phyloP scores from a whole-genome alignment of 1,140 invertebrate genomes.

The Ostrea edulis region DNA sequence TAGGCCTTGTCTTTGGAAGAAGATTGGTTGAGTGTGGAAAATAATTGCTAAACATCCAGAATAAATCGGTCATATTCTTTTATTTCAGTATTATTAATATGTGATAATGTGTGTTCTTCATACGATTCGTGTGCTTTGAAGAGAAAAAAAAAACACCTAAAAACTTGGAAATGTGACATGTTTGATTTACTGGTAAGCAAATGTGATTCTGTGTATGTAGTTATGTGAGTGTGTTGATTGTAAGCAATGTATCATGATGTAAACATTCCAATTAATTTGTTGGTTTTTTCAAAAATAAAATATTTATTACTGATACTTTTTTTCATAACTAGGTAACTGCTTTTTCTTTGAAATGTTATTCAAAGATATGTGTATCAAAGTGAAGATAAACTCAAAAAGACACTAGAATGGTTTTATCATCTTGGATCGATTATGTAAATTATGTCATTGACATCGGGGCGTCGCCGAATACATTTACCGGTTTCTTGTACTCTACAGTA shows the following conservation, averaged over 20 bases:
- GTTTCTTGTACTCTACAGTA: no score
- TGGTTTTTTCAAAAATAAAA: background rate
- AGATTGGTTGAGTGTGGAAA: no score
- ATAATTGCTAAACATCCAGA: no score
- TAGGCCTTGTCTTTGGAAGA: no score
- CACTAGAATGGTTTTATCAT: no score
- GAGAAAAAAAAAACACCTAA: background rate
- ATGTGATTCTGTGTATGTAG: slow-evolving; percentile 23
- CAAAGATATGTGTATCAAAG: no score
- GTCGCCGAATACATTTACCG: no score
- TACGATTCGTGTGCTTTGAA: background rate
- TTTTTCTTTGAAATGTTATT: no score
- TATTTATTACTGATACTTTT: background rate
- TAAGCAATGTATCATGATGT: slow-evolving; percentile 1
- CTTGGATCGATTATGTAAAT: no score
- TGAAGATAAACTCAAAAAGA: no score
- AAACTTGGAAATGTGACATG: slow-evolving; percentile 2
- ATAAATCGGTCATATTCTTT: background rate
- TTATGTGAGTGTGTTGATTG: background rate
- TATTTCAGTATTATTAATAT: slow-evolving; percentile 16
- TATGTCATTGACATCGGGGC: no score
- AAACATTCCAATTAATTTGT: background rate
- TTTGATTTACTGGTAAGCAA: slow-evolving; percentile 6
- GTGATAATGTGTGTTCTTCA: background rate
- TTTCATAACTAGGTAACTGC: background rate